Percentiles rank a stretch among this genome's conserved stretches.
phyloP scores from a whole-genome alignment of 2,888 invertebrate genomes.

The Amphimallon solstitiale region DNA sequence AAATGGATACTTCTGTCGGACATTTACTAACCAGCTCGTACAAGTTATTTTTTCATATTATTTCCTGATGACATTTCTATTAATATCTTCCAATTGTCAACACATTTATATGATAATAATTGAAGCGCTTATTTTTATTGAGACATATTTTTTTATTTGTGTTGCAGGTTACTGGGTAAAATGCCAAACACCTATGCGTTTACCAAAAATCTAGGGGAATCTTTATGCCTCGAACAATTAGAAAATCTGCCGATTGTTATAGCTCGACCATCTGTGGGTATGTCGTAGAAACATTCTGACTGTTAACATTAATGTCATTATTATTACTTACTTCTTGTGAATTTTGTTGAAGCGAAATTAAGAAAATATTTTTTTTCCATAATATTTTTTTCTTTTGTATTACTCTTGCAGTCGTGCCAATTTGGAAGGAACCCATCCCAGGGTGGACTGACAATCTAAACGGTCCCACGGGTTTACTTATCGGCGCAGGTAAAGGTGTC shows the following conservation, averaged over 20 bases:
- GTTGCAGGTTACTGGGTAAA: slow-evolving; percentile 73
- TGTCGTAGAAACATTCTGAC: slow-evolving; percentile 53
- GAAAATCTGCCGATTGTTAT: slow-evolving; percentile 81
- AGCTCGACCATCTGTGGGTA: slow-evolving; percentile 86
- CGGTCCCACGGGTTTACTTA: slow-evolving; percentile 87
- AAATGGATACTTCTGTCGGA: no score
- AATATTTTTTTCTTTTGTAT: neutral
- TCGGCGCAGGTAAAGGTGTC: slow-evolving; percentile 88
- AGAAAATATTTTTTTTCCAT: no score
- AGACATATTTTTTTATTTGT: no score
- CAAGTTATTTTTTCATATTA: no score
- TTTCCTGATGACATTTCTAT: no score
- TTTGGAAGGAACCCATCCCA: slow-evolving; percentile 84
- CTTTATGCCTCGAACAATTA: slow-evolving; percentile 82
- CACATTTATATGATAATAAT: neutral
- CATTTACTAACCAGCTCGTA: no score
- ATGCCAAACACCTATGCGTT: slow-evolving; percentile 94
- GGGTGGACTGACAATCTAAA: slow-evolving; percentile 96
- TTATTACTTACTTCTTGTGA: no score
- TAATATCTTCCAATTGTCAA: no score
- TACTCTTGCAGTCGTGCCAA: slow-evolving; percentile 76
- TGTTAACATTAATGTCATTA: no score
- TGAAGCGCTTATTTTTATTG: no score
- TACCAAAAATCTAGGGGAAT: slow-evolving; percentile 92
- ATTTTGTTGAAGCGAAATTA: neutral